Conservation (phyloP, 92 coral and sea anemone species). For the Nematostella vectensis region DNA sequence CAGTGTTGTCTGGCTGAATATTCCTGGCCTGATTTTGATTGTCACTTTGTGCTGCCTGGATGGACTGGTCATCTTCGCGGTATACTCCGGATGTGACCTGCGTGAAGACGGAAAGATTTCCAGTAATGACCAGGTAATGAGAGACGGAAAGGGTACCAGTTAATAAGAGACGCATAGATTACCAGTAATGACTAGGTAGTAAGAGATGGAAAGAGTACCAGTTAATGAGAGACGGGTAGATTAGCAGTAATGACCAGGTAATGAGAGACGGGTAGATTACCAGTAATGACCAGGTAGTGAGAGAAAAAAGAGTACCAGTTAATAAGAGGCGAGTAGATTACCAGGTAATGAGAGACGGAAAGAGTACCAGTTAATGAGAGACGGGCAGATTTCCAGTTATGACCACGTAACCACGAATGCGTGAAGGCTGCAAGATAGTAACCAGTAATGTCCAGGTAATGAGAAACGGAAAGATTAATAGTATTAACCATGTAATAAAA, state of each 20-base stretch:
- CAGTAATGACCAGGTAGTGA: slow-evolving; percentile 67
- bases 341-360: slow-evolving; percentile 64
- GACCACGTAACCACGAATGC: neutral
- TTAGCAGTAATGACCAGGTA: too few species aligned
- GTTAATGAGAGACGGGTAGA: too few species aligned
- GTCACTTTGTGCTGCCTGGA: slow-evolving; percentile 82
- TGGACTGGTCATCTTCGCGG: slow-evolving; percentile 92
- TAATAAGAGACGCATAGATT: neutral
- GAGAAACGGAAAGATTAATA: slow-evolving; percentile 29
- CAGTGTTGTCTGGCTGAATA: slow-evolving; percentile 66
- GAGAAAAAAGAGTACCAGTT: too few species aligned
- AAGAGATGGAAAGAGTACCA: neutral
- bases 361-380: too few species aligned
- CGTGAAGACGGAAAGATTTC: slow-evolving; percentile 37
- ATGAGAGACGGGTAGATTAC: slow-evolving; percentile 27
- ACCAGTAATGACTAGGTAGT: neutral
- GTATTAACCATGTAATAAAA: slow-evolving; percentile 64
- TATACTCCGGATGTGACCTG: slow-evolving; percentile 73
- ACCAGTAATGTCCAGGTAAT: too few species aligned
- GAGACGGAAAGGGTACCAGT: too few species aligned
- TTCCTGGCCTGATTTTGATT: slow-evolving; percentile 80
- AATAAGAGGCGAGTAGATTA: too few species aligned
- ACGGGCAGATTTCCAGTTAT: neutral
- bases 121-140: slow-evolving; percentile 84
- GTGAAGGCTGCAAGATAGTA: too few species aligned